Evolutionary conservation across 2,797 vertebrate genomes (phyloP).

Genomic region (Pseudomugil gertrudae): DNA sequence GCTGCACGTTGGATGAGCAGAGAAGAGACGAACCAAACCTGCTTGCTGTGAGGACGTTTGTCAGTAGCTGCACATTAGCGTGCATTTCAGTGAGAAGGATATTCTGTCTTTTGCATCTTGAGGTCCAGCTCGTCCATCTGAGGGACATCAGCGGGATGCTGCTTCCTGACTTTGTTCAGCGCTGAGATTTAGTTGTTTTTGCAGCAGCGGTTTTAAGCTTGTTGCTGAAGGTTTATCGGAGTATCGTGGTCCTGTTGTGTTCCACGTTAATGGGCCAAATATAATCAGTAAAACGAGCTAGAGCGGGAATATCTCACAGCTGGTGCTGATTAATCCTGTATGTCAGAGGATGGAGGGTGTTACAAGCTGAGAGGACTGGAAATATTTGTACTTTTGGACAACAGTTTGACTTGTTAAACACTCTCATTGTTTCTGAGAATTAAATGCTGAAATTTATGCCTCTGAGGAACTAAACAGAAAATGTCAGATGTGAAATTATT

Average conservation of each 20-base stretch:
- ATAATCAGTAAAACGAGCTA: slow-evolving; percentile 13
- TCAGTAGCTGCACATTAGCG: slow-evolving; percentile 46
- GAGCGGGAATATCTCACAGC: neutral
- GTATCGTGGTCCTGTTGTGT: slow-evolving; percentile 12
- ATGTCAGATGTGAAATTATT: neutral
- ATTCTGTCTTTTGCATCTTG: neutral
- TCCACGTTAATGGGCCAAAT: slow-evolving; percentile 31
- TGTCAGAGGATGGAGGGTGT: slow-evolving; percentile 12
- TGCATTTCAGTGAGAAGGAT: neutral
- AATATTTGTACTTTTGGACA: neutral
- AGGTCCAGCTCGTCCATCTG: neutral
- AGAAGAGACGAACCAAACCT: slow-evolving; percentile 36
- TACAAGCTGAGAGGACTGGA: neutral
- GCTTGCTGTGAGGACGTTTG: slow-evolving; percentile 30
- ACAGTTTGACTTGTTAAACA: neutral
- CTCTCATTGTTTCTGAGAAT: neutral
- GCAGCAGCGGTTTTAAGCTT: neutral
- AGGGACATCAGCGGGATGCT: neutral
- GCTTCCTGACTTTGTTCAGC: slow-evolving; percentile 8
- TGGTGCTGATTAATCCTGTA: slow-evolving; percentile 14
- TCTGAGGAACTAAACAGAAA: no score
- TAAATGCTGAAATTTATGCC: neutral
- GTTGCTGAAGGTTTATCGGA: slow-evolving; percentile 4
- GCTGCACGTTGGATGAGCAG: slow-evolving; percentile 65
- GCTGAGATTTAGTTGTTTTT: neutral